Percentiles rank a stretch among this genome's conserved stretches.
These are phyloP conservation scores for Porphyrio hochstetteri DNA, from an alignment of 2,113 vertebrate species.

Conservation along the genomic window DNA sequence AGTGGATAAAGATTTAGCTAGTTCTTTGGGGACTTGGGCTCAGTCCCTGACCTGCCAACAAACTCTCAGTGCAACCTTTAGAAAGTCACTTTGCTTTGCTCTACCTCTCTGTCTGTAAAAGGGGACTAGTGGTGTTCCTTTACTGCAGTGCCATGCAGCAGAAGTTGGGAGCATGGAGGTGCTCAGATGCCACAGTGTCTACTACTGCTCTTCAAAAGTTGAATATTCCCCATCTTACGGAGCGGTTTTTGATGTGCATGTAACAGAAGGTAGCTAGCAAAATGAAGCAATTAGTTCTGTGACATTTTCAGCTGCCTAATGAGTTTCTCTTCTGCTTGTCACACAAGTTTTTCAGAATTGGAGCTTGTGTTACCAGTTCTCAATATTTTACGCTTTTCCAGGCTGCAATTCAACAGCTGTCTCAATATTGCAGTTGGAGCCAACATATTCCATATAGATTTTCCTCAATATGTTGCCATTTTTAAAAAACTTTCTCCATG, in stretches of 20 bases:
- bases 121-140: not conserved
- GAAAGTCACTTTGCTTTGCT: not conserved
- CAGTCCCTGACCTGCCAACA: not conserved
- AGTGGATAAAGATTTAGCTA: not conserved
- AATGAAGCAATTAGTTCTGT: constrained; percentile 48
- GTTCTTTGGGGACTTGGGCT: not conserved
- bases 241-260: not conserved
- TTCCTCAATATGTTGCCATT: constrained; percentile 21
- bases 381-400: constrained; percentile 51
- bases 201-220: not conserved
- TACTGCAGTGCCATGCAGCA: not conserved
- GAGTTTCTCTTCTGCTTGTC: constrained; percentile 32
- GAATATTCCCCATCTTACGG: not conserved
- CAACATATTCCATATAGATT: constrained; percentile 21
- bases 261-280: constrained; percentile 30
- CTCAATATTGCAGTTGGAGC: constrained; percentile 43
- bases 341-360: constrained; percentile 9
- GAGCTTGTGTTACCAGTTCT: constrained; percentile 1
- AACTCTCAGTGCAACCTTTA: not conserved
- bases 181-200: not conserved
- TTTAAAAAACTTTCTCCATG: not conserved
- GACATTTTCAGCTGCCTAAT: constrained; percentile 59
- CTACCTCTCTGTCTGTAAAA: not conserved
- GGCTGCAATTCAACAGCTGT: constrained; percentile 54
- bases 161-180: not conserved